phyloP scores from a whole-genome alignment of 2,113 vertebrate genomes.

The Tragelaphus imberbis region DNA sequence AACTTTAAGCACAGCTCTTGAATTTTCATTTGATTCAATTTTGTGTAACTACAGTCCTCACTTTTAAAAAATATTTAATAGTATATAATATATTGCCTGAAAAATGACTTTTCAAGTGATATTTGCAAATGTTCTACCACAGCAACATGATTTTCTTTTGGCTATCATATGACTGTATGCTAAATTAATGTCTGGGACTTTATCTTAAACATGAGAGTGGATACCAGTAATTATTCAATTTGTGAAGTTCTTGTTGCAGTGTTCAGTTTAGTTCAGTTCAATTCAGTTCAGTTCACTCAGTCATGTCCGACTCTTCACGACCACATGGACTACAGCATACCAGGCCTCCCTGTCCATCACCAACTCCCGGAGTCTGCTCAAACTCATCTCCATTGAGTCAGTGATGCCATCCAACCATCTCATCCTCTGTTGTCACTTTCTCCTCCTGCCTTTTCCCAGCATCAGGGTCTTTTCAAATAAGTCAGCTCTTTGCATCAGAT shows the following conservation, averaged over 20 bases:
- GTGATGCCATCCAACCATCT: neutral
- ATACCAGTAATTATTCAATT: conserved; percentile 1
- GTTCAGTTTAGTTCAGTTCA: neutral
- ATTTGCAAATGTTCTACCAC: neutral
- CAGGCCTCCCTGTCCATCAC: neutral
- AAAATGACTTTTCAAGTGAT: neutral
- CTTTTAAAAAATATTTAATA: neutral
- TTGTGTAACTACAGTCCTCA: conserved; percentile 2
- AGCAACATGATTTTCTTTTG: conserved; percentile 55
- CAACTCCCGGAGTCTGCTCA: fast-evolving
- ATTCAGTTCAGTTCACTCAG: neutral
- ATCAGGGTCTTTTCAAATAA: neutral
- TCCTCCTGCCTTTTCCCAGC: neutral
- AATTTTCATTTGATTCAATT: conserved; percentile 30
- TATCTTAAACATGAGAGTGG: neutral
- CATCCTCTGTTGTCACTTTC: neutral
- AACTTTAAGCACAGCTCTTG: neutral
- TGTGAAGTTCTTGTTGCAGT: neutral
- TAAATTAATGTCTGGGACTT: neutral
- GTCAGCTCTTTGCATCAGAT: fast-evolving
- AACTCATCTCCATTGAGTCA: neutral
- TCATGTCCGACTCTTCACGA: fast-evolving
- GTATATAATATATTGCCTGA: conserved; percentile 25
- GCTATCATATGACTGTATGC: neutral
- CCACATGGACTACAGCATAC: neutral